These are phyloP conservation scores for Pomacea maculata DNA, from an alignment of 1,140 invertebrate species.

Conservation along the genomic window DNA sequence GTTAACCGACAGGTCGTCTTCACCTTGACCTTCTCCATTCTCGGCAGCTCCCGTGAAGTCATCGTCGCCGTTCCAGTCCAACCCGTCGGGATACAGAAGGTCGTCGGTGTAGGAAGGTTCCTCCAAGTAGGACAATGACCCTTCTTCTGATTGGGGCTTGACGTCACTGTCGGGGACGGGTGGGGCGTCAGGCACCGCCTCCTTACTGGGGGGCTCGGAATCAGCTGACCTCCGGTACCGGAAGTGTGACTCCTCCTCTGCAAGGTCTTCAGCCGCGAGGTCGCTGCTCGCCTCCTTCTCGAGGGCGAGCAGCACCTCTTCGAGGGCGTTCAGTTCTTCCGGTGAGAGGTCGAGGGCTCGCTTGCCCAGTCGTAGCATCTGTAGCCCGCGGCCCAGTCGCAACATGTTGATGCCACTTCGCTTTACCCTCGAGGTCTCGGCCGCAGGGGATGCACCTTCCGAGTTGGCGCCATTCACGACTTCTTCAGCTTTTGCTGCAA, in stretches of 20 bases:
- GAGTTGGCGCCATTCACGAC: constrained; percentile 12
- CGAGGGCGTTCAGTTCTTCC: constrained; percentile 13
- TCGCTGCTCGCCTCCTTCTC: constrained; percentile 11
- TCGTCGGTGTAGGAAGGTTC: too few relatives aligned
- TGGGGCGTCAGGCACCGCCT: background rate
- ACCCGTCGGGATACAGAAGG: too few relatives aligned
- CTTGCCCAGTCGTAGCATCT: constrained; percentile 50
- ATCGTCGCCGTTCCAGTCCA: background rate
- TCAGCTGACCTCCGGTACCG: constrained; percentile 14
- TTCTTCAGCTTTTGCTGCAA: constrained; percentile 36
- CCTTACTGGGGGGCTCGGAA: background rate
- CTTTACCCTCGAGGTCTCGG: constrained; percentile 35
- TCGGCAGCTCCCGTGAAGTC: background rate
- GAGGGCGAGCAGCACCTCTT: constrained; percentile 24
- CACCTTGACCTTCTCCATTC: background rate
- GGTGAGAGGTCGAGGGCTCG: constrained; percentile 17
- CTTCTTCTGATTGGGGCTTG: too few relatives aligned
- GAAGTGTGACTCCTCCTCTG: background rate
- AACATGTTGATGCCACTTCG: constrained; percentile 52
- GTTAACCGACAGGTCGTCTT: background rate
- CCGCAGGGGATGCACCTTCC: constrained; percentile 7
- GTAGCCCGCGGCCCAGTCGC: constrained; percentile 49
- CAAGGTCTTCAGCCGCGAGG: background rate
- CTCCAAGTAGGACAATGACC: too few relatives aligned
- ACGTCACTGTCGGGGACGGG: background rate